Evolutionary conservation across 2,797 vertebrate genomes (phyloP).

Genomic region (Intellagama lesueurii): DNA sequence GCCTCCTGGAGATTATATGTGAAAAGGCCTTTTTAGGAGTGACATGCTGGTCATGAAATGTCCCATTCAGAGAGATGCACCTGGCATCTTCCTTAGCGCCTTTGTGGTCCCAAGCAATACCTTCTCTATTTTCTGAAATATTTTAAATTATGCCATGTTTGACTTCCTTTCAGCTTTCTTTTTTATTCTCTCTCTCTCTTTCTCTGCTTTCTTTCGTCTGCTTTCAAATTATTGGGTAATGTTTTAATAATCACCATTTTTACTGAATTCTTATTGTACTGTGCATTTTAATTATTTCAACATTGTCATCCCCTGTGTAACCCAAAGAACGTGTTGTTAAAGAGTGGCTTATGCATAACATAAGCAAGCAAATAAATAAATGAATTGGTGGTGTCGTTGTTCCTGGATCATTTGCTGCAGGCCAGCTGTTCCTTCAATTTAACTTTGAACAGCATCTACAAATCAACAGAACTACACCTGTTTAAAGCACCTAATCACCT

Average conservation of each 20-base stretch:
- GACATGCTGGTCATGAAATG: background rate
- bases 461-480: background rate
- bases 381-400: background rate
- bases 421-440: slow-evolving; percentile 15
- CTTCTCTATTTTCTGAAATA: too few species aligned
- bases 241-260: background rate
- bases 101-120: too few species aligned
- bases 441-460: background rate
- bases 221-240: background rate
- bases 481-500: slow-evolving; percentile 7
- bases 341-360: background rate
- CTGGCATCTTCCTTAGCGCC: too few species aligned
- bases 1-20: too few species aligned
- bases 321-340: background rate
- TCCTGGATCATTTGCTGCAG: slow-evolving; percentile 3
- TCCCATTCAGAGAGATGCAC: background rate
- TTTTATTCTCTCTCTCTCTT: background rate
- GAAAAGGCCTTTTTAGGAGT: background rate
- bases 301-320: background rate
- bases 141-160: background rate
- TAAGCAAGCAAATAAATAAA: background rate
- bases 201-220: background rate
- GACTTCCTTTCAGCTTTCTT: background rate
- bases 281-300: background rate
- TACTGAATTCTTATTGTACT: background rate